Conservation (phyloP, 2,888 invertebrate genomes). For the Aphodius sticticus region DNA sequence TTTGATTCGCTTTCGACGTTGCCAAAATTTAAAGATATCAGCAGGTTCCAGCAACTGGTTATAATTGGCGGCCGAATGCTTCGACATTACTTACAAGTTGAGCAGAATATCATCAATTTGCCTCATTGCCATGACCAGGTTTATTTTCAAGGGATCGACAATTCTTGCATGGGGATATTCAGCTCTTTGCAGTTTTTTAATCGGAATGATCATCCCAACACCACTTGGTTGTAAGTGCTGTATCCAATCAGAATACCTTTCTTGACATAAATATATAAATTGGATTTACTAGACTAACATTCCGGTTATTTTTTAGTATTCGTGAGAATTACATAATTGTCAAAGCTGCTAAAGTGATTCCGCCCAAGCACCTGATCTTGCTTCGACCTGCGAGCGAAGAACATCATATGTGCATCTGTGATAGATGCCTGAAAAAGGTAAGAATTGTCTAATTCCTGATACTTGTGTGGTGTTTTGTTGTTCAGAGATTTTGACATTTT, state of each 20-base stretch:
- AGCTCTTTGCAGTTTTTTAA: slow-evolving; percentile 5
- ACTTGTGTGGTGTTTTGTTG: too few species aligned
- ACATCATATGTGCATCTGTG: slow-evolving; percentile 25
- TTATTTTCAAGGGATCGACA: background rate
- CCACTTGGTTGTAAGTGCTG: slow-evolving; percentile 1
- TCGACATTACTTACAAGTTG: slow-evolving; percentile 47
- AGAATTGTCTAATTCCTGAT: slow-evolving; percentile 5
- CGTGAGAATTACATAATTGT: slow-evolving; percentile 42
- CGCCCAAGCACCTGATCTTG: slow-evolving; percentile 45
- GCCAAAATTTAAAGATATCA: slow-evolving; percentile 31
- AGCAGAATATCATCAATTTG: slow-evolving; percentile 40
- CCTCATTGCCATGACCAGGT: background rate
- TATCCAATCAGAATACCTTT: background rate
- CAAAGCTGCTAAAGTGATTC: slow-evolving; percentile 43
- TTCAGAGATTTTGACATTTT: background rate
- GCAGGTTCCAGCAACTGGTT: slow-evolving; percentile 36
- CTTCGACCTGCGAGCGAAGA: slow-evolving; percentile 31
- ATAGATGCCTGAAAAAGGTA: slow-evolving; percentile 26
- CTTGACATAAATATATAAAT: background rate
- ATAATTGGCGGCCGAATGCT: slow-evolving; percentile 46
- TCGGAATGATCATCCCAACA: background rate
- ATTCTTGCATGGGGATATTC: background rate
- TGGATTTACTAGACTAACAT: background rate
- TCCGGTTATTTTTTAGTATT: slow-evolving; percentile 41
- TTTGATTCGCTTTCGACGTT: slow-evolving; percentile 36